These are phyloP conservation scores for Solenopsis invicta DNA, from an alignment of 1,140 invertebrate species.

Conservation along the genomic window DNA sequence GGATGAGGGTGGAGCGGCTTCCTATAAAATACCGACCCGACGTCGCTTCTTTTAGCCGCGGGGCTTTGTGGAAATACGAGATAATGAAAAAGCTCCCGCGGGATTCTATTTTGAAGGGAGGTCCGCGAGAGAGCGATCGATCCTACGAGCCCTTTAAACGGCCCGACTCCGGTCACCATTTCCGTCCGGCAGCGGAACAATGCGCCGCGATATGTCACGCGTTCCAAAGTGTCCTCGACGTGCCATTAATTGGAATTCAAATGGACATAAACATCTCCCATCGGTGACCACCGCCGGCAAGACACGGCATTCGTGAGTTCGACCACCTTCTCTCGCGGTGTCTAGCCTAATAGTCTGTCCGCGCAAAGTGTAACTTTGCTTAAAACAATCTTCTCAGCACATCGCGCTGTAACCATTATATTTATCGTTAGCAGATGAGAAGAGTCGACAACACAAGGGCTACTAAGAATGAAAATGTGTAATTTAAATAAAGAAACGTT, in stretches of 20 bases:
- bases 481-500: neutral
- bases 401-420: neutral
- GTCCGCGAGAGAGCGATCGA: conserved; percentile 53
- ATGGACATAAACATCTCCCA: conserved; percentile 79
- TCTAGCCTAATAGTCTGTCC: conserved; percentile 3
- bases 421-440: neutral
- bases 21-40: conserved; percentile 60
- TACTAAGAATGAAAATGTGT: neutral
- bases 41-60: conserved; percentile 57
- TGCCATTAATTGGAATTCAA: conserved; percentile 81
- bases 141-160: conserved; percentile 62
- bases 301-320: conserved; percentile 60
- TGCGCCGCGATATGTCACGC: conserved; percentile 77
- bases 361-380: neutral
- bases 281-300: conserved; percentile 61
- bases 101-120: conserved; percentile 61
- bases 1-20: conserved; percentile 16
- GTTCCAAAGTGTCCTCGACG: conserved; percentile 76
- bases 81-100: conserved; percentile 64
- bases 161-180: conserved; percentile 66
- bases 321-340: conserved; percentile 18
- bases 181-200: conserved; percentile 70
- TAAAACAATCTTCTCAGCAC: conserved; percentile 10
- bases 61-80: conserved; percentile 33
- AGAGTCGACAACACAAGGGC: neutral